A percentile compares a stretch with the other conserved stretches of the same genome.
phyloP scores from a whole-genome alignment of 2,888 invertebrate genomes.

The Caenorhabditis uteleia region DNA sequence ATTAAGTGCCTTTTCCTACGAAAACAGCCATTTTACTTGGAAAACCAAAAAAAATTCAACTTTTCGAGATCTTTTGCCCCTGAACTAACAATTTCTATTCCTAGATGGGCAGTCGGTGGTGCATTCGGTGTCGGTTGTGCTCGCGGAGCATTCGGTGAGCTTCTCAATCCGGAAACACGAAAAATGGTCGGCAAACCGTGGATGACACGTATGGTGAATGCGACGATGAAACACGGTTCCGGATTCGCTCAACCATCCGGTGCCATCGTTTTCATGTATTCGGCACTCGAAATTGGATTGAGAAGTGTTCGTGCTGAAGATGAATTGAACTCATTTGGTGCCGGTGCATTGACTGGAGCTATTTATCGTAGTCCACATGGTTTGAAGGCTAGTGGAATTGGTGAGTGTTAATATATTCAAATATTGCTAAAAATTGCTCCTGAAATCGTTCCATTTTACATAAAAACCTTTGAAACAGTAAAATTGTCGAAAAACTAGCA shows the following conservation, averaged over 20 bases:
- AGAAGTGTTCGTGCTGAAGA: constrained; percentile 60
- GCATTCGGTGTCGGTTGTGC: constrained; percentile 63
- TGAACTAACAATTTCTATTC: not conserved
- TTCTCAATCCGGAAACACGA: constrained; percentile 62
- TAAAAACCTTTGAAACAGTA: not conserved
- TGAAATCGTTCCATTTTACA: not conserved
- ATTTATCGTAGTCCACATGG: constrained; percentile 66
- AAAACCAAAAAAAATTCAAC: not conserved
- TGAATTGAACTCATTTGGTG: constrained; percentile 64
- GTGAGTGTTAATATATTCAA: constrained; percentile 21
- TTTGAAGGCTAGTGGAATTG: constrained; percentile 56
- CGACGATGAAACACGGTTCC: constrained; percentile 66
- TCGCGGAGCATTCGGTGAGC: constrained; percentile 62
- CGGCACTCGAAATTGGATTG: constrained; percentile 61
- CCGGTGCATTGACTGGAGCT: constrained; percentile 67
- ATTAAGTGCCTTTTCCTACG: not conserved
- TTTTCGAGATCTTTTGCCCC: too few species aligned
- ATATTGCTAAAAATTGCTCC: not conserved
- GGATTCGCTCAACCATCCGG: constrained; percentile 67
- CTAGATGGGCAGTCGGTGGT: constrained; percentile 62
- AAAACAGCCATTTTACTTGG: not conserved
- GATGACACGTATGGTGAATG: constrained; percentile 67
- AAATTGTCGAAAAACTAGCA: not conserved
- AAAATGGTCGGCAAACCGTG: constrained; percentile 63
- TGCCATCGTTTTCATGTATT: constrained; percentile 65